These are phyloP conservation scores for Drosophila nigrodunni DNA, from an alignment of 1,140 invertebrate genomes.

Conservation along the genomic window DNA sequence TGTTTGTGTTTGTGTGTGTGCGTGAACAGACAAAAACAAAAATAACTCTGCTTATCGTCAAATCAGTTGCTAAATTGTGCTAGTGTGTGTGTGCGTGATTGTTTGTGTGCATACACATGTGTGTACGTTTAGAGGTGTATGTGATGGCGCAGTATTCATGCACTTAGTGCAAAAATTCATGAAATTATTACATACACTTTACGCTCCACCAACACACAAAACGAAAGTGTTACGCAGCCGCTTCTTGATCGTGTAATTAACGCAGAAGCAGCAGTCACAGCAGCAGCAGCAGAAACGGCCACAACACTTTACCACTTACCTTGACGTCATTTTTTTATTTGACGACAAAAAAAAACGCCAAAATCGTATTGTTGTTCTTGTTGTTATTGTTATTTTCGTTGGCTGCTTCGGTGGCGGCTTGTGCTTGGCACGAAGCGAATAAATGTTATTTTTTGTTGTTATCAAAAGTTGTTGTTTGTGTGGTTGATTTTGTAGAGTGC, in stretches of 20 bases:
- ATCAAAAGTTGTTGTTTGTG: conserved; percentile 53
- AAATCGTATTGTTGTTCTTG: conserved; percentile 45
- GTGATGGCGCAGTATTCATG: conserved; percentile 43
- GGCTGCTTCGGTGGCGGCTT: conserved; percentile 56
- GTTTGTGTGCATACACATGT: conserved; percentile 1
- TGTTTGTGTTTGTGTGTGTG: conserved; percentile 23
- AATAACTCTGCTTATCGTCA: conserved; percentile 71
- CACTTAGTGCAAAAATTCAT: conserved; percentile 57
- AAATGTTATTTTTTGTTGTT: conserved; percentile 50
- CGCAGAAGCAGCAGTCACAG: conserved; percentile 15
- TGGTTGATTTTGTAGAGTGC: conserved; percentile 49
- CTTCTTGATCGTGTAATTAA: conserved; percentile 69
- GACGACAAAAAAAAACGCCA: conserved; percentile 63
- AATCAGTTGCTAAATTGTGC: conserved; percentile 56
- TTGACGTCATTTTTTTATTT: conserved; percentile 74
- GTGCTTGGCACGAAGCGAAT: conserved; percentile 73
- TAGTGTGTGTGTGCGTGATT: conserved; percentile 21
- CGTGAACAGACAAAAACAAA: conserved; percentile 51
- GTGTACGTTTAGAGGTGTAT: conserved; percentile 3
- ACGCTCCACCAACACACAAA: conserved; percentile 41
- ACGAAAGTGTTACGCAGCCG: conserved; percentile 71
- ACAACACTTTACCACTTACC: conserved; percentile 61
- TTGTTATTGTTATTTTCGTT: conserved; percentile 18
- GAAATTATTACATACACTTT: conserved; percentile 63
- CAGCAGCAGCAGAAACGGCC: conserved; percentile 20